These are phyloP conservation scores for Aphidius gifuensis DNA, from an alignment of 1,140 invertebrate species.

Conservation along the genomic window DNA sequence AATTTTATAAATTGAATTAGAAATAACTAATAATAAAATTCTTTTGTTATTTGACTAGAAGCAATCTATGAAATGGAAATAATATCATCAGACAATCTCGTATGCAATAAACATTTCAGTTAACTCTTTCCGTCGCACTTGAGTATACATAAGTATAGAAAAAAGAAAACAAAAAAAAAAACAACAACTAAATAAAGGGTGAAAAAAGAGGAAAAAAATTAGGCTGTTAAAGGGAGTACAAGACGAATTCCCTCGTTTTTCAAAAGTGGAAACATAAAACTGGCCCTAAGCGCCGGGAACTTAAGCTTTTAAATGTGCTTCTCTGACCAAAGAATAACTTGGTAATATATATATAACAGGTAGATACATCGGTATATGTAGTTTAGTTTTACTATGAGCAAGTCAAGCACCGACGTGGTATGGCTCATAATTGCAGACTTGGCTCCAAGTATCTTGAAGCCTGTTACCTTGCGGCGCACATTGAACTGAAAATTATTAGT, in stretches of 20 bases:
- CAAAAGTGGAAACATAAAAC: conserved; percentile 13
- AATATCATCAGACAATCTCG: no score
- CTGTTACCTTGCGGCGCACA: conserved; percentile 40
- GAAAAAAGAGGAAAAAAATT: no score
- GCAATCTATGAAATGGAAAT: no score
- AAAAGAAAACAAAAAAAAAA: no score
- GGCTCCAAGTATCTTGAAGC: conserved; percentile 32
- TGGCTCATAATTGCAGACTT: conserved; percentile 54
- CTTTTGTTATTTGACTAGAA: no score
- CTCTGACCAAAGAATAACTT: no score
- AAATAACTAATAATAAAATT: no score
- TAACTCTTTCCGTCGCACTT: no score
- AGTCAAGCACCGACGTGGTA: conserved; percentile 45
- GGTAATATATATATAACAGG: not conserved
- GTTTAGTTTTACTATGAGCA: conserved; percentile 53
- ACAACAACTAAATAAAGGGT: no score
- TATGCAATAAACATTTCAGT: no score
- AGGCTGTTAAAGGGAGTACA: not conserved
- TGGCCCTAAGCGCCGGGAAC: not conserved
- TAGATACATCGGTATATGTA: conserved; percentile 30
- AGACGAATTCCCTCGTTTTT: conserved; percentile 5
- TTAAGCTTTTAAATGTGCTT: conserved; percentile 1
- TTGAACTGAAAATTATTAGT: conserved; percentile 49
- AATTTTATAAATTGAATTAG: no score
- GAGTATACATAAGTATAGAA: no score